A percentile compares a stretch with the other conserved stretches of the same genome.
Conservation (phyloP, 2,113 vertebrate genomes). For the Triplophysa rosa region DNA sequence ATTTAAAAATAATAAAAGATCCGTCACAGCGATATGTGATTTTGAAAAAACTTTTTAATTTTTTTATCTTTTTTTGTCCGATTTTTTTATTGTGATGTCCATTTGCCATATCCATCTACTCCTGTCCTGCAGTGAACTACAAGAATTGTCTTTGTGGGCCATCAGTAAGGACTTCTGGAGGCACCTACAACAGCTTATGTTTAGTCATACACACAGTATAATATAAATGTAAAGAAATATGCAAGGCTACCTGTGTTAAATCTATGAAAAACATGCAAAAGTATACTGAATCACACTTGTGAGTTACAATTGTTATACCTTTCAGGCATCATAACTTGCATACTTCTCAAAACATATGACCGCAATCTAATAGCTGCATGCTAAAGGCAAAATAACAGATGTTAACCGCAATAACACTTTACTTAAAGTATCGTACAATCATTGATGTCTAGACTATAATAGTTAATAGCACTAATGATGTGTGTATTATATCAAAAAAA, state of each 20-base stretch:
- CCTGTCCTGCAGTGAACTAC: slow-evolving; percentile 41
- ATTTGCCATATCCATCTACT: slow-evolving; percentile 26
- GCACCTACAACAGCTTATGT: slow-evolving; percentile 50
- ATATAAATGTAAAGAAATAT: slow-evolving; percentile 48
- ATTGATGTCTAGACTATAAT: slow-evolving; percentile 6
- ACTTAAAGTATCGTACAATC: not conserved
- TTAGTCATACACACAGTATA: slow-evolving; percentile 52
- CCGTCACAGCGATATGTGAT: no score
- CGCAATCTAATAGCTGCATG: not conserved
- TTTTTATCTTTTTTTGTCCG: no score
- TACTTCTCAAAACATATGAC: not conserved
- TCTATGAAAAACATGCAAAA: slow-evolving; percentile 38
- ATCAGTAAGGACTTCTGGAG: slow-evolving; percentile 64
- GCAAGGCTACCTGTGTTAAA: slow-evolving; percentile 50
- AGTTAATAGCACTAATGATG: not conserved
- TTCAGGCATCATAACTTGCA: not conserved
- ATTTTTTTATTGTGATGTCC: not conserved
- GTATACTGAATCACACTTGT: slow-evolving; percentile 23
- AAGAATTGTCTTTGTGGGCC: not conserved
- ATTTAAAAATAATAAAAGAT: not conserved
- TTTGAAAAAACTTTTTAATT: no score
- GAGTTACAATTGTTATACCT: not conserved
- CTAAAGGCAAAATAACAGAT: slow-evolving; percentile 17
- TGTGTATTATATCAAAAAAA: not conserved
- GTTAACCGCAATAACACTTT: not conserved